Evolutionary conservation across 2,797 vertebrate genomes (phyloP), one percentile per base, ranked within the genome.

Genomic region (Natrix natrix): DNA sequence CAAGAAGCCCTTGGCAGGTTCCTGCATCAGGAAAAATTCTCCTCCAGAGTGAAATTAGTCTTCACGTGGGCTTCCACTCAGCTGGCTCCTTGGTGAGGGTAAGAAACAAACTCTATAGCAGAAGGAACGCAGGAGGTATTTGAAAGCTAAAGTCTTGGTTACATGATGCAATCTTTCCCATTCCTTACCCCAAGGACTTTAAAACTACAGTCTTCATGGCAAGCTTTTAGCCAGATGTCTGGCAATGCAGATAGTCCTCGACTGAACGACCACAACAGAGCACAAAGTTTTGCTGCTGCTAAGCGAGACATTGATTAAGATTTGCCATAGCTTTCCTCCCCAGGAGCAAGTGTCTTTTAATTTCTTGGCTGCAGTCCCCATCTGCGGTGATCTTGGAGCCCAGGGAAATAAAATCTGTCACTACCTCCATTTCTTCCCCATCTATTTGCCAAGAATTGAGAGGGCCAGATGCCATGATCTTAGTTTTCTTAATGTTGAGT

Each of bases 1-100:
- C 26, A n/a, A 63, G 78, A 69, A 32, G 83, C 37, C 78, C 83
- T 93, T 93, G 89, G 28, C 90, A 17, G 1, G 1, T 91, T 59
- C 83, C 86, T 37, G 14, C 61, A 74, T 92, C 54, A 59, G 93
- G 86, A 57, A 83, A 91, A 93, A 2, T 11, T 57, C 32, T 86
- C 7, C 92, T 90, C 0, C 60, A 43, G 87, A 48, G 0, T 89
- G 52, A 61, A 88, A 74, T 16, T 54, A 90, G 22, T 55, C 52
- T 0, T 0, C 60, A 74, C 86, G 56, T n/a, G 54, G 89, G 59
- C 86, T 92, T 92, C 48, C n/a, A 6, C 2, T 4, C 78, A n/a
- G 8, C 3, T 20, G 86, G 14, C 86, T 92, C 90, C 11, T 89
- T 89, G 66, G 12, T 43, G 48, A 1, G 37, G n/a, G 43, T 63